These are phyloP conservation scores for Nesogale talazaci DNA, from an alignment of 2,113 vertebrate species.

Conservation along the genomic window DNA sequence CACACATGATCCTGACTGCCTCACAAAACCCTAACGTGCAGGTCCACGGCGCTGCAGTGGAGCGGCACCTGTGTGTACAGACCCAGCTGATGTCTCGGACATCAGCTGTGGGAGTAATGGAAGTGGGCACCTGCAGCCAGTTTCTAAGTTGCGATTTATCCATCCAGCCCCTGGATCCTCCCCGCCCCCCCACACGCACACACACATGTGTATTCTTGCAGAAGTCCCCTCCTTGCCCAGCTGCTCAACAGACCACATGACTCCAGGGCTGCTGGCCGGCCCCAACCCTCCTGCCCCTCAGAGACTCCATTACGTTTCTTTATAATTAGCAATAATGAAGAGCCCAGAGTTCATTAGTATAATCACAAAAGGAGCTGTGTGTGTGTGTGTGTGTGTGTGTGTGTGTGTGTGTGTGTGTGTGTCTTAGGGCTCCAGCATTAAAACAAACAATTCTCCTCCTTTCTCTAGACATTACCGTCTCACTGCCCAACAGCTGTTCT, in stretches of 20 bases:
- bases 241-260: neutral
- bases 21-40: neutral
- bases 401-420: accelerated
- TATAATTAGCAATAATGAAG: constrained; percentile 30
- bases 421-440: neutral
- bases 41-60: neutral
- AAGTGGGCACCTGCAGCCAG: neutral
- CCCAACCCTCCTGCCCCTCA: neutral
- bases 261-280: neutral
- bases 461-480: neutral
- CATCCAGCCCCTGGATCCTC: neutral
- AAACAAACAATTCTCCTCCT: neutral
- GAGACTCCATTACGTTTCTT: neutral
- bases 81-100: neutral
- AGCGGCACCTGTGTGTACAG: neutral
- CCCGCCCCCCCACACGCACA: too few species aligned
- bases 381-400: neutral
- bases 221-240: neutral
- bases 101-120: accelerated
- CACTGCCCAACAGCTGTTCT: constrained; percentile 39
- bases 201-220: too few species aligned
- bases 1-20: neutral
- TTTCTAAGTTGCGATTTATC: neutral
- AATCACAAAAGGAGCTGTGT: neutral
- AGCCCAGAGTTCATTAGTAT: neutral